phyloP scores from a whole-genome alignment of 1,140 invertebrate genomes.

The Glossosoma conforme region DNA sequence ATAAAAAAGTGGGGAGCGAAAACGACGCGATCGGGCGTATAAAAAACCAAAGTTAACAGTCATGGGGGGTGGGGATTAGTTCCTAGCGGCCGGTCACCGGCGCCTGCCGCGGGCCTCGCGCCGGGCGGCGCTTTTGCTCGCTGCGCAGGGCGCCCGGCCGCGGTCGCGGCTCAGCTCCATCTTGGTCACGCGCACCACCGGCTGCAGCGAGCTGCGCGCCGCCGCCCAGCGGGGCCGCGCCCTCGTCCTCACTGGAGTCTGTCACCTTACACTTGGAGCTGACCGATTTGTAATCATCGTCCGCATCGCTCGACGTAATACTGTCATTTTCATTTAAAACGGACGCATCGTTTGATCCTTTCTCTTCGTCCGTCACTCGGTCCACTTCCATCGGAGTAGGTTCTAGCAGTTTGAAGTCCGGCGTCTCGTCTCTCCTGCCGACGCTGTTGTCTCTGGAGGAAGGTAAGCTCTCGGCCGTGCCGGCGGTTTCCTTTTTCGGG shows the following conservation, averaged over 20 bases:
- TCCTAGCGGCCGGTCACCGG: slow-evolving; percentile 8
- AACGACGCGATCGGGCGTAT: no score
- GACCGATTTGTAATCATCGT: slow-evolving; percentile 10
- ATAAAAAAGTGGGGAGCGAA: slow-evolving; percentile 10
- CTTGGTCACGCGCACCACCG: slow-evolving; percentile 44
- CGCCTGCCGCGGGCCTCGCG: slow-evolving; percentile 22
- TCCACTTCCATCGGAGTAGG: background rate
- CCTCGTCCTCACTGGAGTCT: slow-evolving; percentile 18
- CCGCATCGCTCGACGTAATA: slow-evolving; percentile 24
- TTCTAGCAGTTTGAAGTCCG: background rate
- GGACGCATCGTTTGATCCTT: background rate
- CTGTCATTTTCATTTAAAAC: slow-evolving; percentile 24
- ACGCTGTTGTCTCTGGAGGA: slow-evolving; percentile 35
- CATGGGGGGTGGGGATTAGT: background rate
- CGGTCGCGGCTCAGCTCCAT: slow-evolving; percentile 38
- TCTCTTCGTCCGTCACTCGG: background rate
- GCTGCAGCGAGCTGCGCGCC: slow-evolving; percentile 38
- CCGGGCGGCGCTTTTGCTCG: slow-evolving; percentile 24
- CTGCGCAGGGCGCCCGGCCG: slow-evolving; percentile 35
- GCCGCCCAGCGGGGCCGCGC: slow-evolving; percentile 37
- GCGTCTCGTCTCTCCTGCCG: background rate
- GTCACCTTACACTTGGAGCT: slow-evolving; percentile 9
- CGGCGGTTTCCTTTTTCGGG: slow-evolving; percentile 35
- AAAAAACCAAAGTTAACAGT: no score
- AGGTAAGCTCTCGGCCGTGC: slow-evolving; percentile 34